Evolutionary conservation across 2,113 vertebrate genomes (phyloP).

Genomic region (Alosa alosa): DNA sequence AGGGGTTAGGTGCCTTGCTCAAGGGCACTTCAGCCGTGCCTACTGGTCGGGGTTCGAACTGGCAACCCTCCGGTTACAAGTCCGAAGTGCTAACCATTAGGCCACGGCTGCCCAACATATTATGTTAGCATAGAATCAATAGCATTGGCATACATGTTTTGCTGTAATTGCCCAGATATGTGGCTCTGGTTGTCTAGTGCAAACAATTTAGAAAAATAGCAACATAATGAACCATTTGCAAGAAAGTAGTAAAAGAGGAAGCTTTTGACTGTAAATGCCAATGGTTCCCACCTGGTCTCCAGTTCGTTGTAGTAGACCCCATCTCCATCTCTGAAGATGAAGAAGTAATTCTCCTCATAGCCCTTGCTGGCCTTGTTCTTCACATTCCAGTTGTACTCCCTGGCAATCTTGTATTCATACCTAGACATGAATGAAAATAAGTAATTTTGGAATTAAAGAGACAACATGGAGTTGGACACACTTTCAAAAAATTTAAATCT

Average conservation of each 20-base stretch:
- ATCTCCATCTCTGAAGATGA: conserved; percentile 91
- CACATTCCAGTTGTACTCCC: conserved; percentile 97
- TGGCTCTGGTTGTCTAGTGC: background rate
- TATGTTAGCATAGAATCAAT: background rate
- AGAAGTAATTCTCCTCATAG: conserved; percentile 96
- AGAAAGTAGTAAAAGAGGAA: background rate
- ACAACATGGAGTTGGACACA: background rate
- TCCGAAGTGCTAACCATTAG: too few relatives aligned
- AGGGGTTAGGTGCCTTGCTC: too few relatives aligned
- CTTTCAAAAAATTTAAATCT: background rate
- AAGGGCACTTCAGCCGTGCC: too few relatives aligned
- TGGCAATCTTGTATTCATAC: conserved; percentile 93
- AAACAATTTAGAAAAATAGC: background rate
- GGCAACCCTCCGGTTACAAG: too few relatives aligned
- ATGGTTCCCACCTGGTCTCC: conserved; percentile 81
- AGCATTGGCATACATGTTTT: background rate
- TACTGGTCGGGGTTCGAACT: too few relatives aligned
- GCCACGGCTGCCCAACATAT: too few relatives aligned
- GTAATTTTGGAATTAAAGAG: background rate
- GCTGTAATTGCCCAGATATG: background rate
- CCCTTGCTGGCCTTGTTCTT: conserved; percentile 98
- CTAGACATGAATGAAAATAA: conserved; percentile 55
- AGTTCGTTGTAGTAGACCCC: conserved; percentile 95
- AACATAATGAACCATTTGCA: background rate
- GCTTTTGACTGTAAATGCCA: background rate